Evolutionary conservation across 2,888 invertebrate genomes (phyloP).

Genomic region (Priocnemis perturbator): DNA sequence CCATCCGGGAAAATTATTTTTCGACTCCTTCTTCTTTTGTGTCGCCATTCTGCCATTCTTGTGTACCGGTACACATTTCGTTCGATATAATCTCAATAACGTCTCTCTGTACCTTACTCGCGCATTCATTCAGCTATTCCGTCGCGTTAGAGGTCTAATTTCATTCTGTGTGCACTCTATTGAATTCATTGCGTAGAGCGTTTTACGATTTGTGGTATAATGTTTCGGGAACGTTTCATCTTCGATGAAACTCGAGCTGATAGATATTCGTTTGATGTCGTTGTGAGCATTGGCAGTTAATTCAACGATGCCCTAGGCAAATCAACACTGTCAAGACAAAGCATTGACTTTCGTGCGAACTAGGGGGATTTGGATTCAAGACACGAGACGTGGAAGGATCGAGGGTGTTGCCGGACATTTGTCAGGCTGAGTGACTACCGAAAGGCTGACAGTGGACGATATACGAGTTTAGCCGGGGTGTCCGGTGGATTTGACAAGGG

Average conservation of each 20-base stretch:
- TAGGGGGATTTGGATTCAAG: slow-evolving; percentile 50
- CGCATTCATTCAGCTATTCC: not conserved
- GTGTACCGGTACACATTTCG: not conserved
- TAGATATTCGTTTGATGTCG: no score
- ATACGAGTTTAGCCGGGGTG: slow-evolving; percentile 55
- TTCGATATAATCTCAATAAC: no score
- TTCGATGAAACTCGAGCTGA: no score
- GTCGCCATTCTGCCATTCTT: not conserved
- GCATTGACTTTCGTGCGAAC: slow-evolving; percentile 2
- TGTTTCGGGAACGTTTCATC: no score
- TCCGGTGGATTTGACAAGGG: slow-evolving; percentile 63
- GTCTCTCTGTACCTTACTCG: no score
- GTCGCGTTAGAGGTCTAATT: not conserved
- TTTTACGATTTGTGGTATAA: no score
- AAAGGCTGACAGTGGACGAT: slow-evolving; percentile 52
- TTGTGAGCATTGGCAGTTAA: no score
- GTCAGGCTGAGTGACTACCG: slow-evolving; percentile 51
- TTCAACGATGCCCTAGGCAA: no score
- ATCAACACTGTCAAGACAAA: not conserved
- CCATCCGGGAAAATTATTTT: slow-evolving; percentile 59
- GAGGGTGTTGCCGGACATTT: slow-evolving; percentile 61
- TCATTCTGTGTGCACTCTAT: no score
- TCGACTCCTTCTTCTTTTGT: slow-evolving; percentile 28
- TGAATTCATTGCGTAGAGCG: no score
- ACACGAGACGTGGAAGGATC: slow-evolving; percentile 36